Evolutionary conservation across 30 jellyfish, hydroid and myxozoan species (phyloP).

Genomic region (Nemopilema nomurai): DNA sequence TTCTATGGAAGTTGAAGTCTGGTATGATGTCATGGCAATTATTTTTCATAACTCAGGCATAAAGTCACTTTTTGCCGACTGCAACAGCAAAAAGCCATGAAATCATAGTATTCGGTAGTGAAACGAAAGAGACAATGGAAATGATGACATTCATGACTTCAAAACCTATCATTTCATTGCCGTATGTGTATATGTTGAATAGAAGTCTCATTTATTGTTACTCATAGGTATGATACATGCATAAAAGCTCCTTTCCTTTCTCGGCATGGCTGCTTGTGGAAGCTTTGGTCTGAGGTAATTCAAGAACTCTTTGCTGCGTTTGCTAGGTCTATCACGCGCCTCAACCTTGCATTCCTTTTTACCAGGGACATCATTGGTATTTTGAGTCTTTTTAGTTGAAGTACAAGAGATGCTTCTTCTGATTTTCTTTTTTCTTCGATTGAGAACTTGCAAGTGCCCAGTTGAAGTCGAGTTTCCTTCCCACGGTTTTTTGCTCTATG

Average conservation of each 20-base stretch:
- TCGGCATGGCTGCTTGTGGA: conserved; percentile 70
- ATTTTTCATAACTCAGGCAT: too few species aligned
- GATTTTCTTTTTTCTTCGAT: neutral
- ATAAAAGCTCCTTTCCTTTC: conserved; percentile 24
- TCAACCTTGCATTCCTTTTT: neutral
- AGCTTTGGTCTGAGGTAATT: conserved; percentile 43
- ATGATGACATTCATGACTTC: too few species aligned
- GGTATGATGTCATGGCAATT: too few species aligned
- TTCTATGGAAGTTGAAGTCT: too few species aligned
- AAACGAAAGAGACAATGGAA: too few species aligned
- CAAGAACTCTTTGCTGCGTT: neutral
- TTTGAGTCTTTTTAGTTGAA: neutral
- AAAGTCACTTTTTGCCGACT: too few species aligned
- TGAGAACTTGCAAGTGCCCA: neutral
- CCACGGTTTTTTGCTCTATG: neutral
- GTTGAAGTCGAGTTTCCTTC: neutral
- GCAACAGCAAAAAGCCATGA: too few species aligned
- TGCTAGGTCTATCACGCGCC: neutral
- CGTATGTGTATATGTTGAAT: neutral
- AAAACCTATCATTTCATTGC: neutral
- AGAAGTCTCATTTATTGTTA: neutral
- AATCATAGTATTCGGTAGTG: too few species aligned
- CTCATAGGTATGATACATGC: conserved; percentile 61
- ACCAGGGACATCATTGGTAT: neutral
- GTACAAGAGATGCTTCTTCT: neutral